Conservation (phyloP, 2,888 invertebrate species). For the Linyphia triangularis region DNA sequence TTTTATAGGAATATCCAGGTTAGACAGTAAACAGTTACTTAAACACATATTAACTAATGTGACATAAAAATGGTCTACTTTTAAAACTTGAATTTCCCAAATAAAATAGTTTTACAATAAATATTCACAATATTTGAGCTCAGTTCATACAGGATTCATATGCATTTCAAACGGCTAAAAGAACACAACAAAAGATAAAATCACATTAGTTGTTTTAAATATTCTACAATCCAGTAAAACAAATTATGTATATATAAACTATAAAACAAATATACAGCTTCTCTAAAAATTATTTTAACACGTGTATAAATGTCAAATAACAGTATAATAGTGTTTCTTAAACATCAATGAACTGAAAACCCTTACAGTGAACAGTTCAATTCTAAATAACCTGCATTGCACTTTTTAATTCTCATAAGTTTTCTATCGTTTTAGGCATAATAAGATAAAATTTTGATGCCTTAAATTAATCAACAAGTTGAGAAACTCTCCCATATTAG, state of each 20-base stretch:
- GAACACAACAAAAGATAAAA: constrained; percentile 10
- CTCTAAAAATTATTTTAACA: neutral
- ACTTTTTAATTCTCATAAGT: neutral
- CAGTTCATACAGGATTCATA: constrained; percentile 21
- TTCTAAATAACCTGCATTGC: neutral
- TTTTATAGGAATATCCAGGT: neutral
- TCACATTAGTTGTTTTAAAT: neutral
- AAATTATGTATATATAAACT: neutral
- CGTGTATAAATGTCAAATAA: neutral
- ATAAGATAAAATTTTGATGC: neutral
- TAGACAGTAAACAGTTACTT: neutral
- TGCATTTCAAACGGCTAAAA: constrained; percentile 13
- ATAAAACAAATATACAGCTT: neutral
- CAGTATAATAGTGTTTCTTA: neutral
- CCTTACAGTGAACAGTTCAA: neutral
- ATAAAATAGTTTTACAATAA: constrained; percentile 47
- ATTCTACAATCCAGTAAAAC: neutral
- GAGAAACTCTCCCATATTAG: neutral
- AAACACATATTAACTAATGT: neutral
- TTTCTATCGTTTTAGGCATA: neutral
- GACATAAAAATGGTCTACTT: neutral
- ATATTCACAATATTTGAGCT: constrained; percentile 55
- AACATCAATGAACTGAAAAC: neutral
- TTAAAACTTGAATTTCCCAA: constrained; percentile 35
- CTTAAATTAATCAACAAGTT: neutral